Percentiles rank a stretch among this genome's conserved stretches.
Conservation (phyloP, 30 jellyfish, hydroid and myxozoan species). For the Sanderia malayensis region DNA sequence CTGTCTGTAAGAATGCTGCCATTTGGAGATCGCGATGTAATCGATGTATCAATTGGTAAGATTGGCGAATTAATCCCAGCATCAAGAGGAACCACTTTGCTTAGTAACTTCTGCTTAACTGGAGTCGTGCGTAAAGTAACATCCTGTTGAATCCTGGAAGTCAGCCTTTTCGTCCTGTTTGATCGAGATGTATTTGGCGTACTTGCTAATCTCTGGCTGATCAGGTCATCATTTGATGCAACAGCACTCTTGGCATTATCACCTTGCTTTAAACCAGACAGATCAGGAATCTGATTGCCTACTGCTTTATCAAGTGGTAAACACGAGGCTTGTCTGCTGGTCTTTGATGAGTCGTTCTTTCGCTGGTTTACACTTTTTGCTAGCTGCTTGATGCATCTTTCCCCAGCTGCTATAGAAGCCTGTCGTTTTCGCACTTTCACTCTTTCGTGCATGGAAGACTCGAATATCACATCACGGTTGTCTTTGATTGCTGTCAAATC, state of each 20-base stretch:
- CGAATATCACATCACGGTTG: no score
- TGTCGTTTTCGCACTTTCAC: constrained; percentile 24
- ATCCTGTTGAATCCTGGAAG: not conserved
- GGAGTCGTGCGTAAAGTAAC: not conserved
- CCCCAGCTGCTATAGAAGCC: constrained; percentile 14
- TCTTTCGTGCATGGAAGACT: constrained; percentile 55
- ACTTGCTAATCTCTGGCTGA: not conserved
- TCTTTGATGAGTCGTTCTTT: not conserved
- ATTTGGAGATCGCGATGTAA: not conserved
- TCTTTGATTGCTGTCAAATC: no score
- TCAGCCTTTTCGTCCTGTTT: not conserved
- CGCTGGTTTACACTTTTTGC: not conserved
- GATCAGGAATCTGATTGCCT: not conserved
- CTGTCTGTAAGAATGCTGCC: constrained; percentile 7
- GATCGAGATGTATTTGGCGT: not conserved
- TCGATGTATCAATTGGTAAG: constrained; percentile 3
- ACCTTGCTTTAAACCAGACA: not conserved
- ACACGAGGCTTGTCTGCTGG: not conserved
- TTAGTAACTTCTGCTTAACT: not conserved
- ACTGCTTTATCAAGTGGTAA: not conserved
- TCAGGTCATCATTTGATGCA: no score
- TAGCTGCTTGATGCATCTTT: not conserved
- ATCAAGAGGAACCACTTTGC: not conserved
- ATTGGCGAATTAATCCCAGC: not conserved
- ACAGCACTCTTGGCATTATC: not conserved